A percentile compares a stretch with the other conserved stretches of the same genome.
Conservation (phyloP, 2,113 vertebrate species). For the Conger conger region DNA sequence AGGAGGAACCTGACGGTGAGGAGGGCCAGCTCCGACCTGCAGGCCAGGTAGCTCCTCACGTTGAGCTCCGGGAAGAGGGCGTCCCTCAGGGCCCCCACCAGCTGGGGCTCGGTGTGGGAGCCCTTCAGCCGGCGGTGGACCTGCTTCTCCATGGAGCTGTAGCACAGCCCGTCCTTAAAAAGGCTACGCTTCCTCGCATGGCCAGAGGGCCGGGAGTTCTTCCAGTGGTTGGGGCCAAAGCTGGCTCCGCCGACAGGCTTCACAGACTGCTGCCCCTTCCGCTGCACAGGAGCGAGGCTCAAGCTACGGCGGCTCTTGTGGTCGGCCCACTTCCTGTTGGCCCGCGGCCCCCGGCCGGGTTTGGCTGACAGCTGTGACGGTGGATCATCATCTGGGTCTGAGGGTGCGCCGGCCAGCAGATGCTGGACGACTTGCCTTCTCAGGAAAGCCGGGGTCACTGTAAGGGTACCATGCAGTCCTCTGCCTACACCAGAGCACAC, state of each 20-base stretch:
- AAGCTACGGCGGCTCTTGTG: constrained; percentile 34
- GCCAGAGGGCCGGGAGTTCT: constrained; percentile 41
- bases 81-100: constrained; percentile 59
- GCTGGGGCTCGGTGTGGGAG: constrained; percentile 41
- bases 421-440: constrained; percentile 65
- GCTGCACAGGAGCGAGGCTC: constrained; percentile 45
- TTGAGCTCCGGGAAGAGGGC: constrained; percentile 66
- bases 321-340: constrained; percentile 40
- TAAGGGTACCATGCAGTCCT: constrained; percentile 50
- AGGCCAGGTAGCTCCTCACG: constrained; percentile 70
- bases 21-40: constrained; percentile 66
- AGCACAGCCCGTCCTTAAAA: constrained; percentile 56
- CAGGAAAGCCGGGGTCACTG: constrained; percentile 52
- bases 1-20: constrained; percentile 63
- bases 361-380: constrained; percentile 62
- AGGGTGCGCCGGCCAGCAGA: constrained; percentile 66
- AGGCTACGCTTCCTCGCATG: constrained; percentile 40
- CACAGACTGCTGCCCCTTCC: constrained; percentile 36
- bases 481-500: constrained; percentile 68
- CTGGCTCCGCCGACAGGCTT: background rate
- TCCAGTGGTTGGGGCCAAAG: constrained; percentile 32
- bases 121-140: constrained; percentile 48
- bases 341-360: constrained; percentile 35
- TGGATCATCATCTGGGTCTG: constrained; percentile 66
- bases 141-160: constrained; percentile 55